Base-by-base conservation (phyloP, 2,113 vertebrate genomes). In the Porphyrio hochstetteri region DNA sequence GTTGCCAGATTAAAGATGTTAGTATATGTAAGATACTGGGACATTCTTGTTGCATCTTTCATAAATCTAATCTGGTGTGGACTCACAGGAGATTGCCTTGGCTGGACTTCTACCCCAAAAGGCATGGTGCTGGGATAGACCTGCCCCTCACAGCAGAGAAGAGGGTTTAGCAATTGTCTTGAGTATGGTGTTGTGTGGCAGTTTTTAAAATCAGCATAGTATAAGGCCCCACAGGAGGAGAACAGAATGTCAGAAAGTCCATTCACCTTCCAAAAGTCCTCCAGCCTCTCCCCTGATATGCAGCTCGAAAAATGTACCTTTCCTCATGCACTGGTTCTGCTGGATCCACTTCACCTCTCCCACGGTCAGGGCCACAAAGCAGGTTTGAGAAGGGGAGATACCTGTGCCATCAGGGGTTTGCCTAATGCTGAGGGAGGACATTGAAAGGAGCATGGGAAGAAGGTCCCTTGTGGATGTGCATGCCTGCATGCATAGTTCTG, bases 401-500 rank as follows among this genome's bases (percentile, higher is more conserved):
- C 24, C 35, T 38, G 8, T 36, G 19, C 20, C 85, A 64, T 46
- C 33, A 38, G 9, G 5, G 24, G 44, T 16, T 69, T 2, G 1
- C 52, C 40, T 78, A 33, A 50, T 9, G 21, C 70, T 48, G 40
- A 70, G 10, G 28, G n/a, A 83, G 12, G 16, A 60, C 48, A n/a
- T 12, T 24, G 46, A 20, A 57, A 59, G 25, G n/a, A 78, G 23
- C 16, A 52, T 12, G 67, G 17, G 17, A 82, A 65, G 24, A 88
- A 76, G 11, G 16, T 42, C 9, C 0, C 2, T 1, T 72, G 29
- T 23, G 24, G 61, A 59, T 50, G 11, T 0, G 0, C n/a, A 20
- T 0, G 1, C 12, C 29, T 52, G 17, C 0, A 8, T 1, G 3
- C 7, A 13, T 7, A 38, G 9, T 53, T 80, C 11, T 27, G 42